Percentiles rank a stretch among this genome's conserved stretches.
Conservation (phyloP, 30 jellyfish, hydroid and myxozoan species). For the Cassiopea xamachana region DNA sequence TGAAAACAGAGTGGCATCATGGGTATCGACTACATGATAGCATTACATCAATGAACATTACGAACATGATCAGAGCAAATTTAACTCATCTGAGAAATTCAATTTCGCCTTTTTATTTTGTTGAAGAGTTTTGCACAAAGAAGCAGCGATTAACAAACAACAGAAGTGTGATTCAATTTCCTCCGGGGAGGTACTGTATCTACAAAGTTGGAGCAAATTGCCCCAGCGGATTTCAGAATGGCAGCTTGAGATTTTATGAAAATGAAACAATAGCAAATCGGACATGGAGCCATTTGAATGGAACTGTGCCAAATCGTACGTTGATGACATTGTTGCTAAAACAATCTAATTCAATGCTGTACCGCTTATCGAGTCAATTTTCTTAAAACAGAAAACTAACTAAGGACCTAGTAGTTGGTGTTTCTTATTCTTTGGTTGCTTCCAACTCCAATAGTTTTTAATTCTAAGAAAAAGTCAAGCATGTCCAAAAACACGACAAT, state of each 20-base stretch:
- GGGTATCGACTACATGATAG: slow-evolving; percentile 62
- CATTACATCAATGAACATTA: not conserved
- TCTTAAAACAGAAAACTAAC: no score
- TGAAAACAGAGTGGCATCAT: slow-evolving; percentile 19
- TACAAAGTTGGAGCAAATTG: slow-evolving; percentile 34
- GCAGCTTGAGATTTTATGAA: slow-evolving; percentile 47
- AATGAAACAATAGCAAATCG: not conserved
- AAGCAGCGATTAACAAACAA: not conserved
- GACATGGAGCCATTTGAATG: slow-evolving; percentile 65
- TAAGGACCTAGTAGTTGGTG: no score
- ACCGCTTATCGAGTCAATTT: no score
- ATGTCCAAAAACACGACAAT: no score
- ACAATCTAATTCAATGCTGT: no score
- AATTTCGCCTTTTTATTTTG: slow-evolving; percentile 27
- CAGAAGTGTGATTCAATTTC: slow-evolving; percentile 4
- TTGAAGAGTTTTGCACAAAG: slow-evolving; percentile 65
- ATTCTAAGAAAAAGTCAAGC: no score
- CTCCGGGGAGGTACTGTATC: slow-evolving; percentile 68
- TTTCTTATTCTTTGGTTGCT: no score
- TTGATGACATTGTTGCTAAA: not conserved
- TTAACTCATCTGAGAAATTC: slow-evolving; percentile 15
- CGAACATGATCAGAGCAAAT: not conserved
- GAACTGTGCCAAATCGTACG: slow-evolving; percentile 54
- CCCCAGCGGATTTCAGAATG: slow-evolving; percentile 60
- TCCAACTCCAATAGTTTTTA: no score